These are phyloP conservation scores for Eospalax fontanierii DNA, from an alignment of 2,797 vertebrate species.

Conservation along the genomic window DNA sequence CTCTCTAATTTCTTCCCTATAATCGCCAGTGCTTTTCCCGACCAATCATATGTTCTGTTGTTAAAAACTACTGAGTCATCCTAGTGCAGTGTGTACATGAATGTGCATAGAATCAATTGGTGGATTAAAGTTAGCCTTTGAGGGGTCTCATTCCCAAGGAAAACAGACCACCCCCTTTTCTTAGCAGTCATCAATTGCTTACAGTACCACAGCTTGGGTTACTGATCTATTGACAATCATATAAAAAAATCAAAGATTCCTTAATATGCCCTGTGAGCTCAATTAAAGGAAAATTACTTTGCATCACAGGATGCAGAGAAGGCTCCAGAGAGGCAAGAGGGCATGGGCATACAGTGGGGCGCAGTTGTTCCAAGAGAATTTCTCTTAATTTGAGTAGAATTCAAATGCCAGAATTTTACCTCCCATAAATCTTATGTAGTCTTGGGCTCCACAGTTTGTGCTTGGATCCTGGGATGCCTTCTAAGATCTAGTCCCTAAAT, in stretches of 20 bases:
- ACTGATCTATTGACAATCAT: background rate
- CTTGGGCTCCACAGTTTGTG: background rate
- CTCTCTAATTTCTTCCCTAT: background rate
- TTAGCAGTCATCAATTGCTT: background rate
- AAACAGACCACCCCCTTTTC: background rate
- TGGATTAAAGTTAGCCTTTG: background rate
- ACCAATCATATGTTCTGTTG: no score
- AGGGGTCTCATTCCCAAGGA: background rate
- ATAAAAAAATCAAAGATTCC: background rate
- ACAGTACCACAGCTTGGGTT: background rate
- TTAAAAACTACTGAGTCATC: no score
- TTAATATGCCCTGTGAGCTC: background rate
- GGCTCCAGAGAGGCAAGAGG: background rate
- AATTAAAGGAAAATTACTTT: background rate
- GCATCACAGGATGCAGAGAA: background rate
- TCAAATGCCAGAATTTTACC: background rate
- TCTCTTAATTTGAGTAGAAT: background rate
- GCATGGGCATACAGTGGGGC: background rate
- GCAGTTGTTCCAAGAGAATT: background rate
- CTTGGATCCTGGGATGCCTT: background rate
- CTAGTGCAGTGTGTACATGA: no score
- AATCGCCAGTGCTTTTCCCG: fast-evolving
- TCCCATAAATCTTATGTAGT: background rate
- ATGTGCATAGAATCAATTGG: background rate
- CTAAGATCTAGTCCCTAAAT: background rate